Conservation (phyloP, 2,888 invertebrate genomes). For the Drosophila kuntzei region DNA sequence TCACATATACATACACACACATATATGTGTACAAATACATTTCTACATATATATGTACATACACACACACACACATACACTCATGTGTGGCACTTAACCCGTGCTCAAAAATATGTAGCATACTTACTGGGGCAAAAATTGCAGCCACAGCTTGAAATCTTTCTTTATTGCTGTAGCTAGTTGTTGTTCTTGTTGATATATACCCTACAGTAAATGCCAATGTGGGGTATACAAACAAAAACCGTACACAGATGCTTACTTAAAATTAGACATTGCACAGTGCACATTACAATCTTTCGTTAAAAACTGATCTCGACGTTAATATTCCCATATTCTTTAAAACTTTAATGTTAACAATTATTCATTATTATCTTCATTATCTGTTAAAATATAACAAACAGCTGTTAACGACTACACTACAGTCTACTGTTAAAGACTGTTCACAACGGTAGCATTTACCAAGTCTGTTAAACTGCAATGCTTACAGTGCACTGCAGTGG, state of each 20-base stretch:
- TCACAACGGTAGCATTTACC: neutral
- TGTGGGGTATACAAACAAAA: neutral
- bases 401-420: neutral
- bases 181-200: constrained; percentile 38
- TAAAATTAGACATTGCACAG: neutral
- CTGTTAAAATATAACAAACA: neutral
- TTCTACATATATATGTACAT: constrained; percentile 10
- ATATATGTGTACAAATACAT: constrained; percentile 14
- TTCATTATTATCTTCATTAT: too few species aligned
- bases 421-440: neutral
- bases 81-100: constrained; percentile 68
- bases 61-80: constrained; percentile 34
- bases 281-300: neutral
- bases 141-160: constrained; percentile 69
- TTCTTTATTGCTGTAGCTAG: constrained; percentile 53
- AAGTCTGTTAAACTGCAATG: neutral
- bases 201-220: constrained; percentile 30
- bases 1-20: constrained; percentile 14
- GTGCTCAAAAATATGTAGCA: constrained; percentile 70
- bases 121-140: constrained; percentile 75
- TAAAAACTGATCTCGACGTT: neutral
- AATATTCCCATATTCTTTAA: neutral
- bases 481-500: neutral
- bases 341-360: neutral
- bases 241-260: too few species aligned